A percentile compares a stretch with the other conserved stretches of the same genome.
phyloP scores from a whole-genome alignment of 1,140 invertebrate genomes.

The Cydia fagiglandana region DNA sequence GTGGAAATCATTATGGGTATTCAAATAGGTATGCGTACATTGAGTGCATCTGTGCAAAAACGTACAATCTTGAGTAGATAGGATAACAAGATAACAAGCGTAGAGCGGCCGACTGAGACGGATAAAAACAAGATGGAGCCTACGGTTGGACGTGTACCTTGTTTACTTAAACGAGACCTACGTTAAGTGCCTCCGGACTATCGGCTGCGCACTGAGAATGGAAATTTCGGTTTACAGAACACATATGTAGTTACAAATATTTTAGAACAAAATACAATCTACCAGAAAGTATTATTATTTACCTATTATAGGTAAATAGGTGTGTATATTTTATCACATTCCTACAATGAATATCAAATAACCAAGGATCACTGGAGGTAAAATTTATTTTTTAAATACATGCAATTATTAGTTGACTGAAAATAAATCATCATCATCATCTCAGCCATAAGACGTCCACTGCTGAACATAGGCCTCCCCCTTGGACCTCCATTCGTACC shows the following conservation, averaged over 20 bases:
- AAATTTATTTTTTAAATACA: too few species aligned
- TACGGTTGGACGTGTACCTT: constrained; percentile 67
- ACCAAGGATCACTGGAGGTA: too few species aligned
- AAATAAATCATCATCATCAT: too few species aligned
- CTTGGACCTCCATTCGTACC: too few species aligned
- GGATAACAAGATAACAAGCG: constrained; percentile 78
- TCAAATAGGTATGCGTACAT: constrained; percentile 63
- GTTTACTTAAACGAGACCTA: constrained; percentile 73
- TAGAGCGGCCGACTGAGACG: constrained; percentile 64
- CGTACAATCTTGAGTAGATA: constrained; percentile 74
- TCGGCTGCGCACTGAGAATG: constrained; percentile 42
- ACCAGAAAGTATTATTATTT: too few species aligned
- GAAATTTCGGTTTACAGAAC: constrained; percentile 20
- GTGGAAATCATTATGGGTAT: constrained; percentile 33
- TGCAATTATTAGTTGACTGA: too few species aligned
- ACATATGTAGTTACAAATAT: not conserved
- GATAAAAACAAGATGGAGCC: constrained; percentile 74
- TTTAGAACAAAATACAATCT: not conserved
- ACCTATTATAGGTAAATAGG: too few species aligned
- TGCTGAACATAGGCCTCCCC: too few species aligned
- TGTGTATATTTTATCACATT: too few species aligned
- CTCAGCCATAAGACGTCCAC: too few species aligned
- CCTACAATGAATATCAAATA: too few species aligned
- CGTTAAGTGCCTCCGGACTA: constrained; percentile 61
- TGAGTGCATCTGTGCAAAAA: constrained; percentile 71